phyloP scores from a whole-genome alignment of 2,888 invertebrate genomes.

The Chesias legatella region DNA sequence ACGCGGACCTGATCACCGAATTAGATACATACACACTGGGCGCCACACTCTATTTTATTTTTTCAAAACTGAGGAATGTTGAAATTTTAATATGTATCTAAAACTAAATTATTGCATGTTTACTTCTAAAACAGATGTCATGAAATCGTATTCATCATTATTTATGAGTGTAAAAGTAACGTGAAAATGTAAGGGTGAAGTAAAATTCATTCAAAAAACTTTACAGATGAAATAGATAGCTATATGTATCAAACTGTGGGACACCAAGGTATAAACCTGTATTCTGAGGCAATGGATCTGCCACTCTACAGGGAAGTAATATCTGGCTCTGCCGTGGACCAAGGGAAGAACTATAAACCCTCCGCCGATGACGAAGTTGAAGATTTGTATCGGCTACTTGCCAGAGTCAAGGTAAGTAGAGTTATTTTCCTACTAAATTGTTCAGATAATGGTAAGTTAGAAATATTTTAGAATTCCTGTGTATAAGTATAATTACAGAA shows the following conservation, averaged over 20 bases:
- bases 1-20: conserved; percentile 37
- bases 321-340: conserved; percentile 89
- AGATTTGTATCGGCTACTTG: conserved; percentile 92
- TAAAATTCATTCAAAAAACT: no score
- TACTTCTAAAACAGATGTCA: no score
- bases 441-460: no score
- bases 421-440: no score
- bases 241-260: conserved; percentile 99
- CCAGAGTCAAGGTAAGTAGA: conserved; percentile 84
- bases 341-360: conserved; percentile 88
- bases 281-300: conserved; percentile 95
- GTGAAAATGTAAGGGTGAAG: no score
- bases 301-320: conserved; percentile 94
- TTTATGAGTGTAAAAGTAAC: no score
- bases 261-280: conserved; percentile 94
- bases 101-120: no score
- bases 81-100: neutral
- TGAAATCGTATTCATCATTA: no score
- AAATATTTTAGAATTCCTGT: no score
- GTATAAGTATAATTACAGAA: no score
- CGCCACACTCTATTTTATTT: conserved; percentile 12
- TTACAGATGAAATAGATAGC: conserved; percentile 93
- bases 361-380: conserved; percentile 97
- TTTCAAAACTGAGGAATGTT: conserved; percentile 2
- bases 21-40: conserved; percentile 31